phyloP scores from a whole-genome alignment of 1,140 invertebrate species.

The Anoplophora glabripennis region DNA sequence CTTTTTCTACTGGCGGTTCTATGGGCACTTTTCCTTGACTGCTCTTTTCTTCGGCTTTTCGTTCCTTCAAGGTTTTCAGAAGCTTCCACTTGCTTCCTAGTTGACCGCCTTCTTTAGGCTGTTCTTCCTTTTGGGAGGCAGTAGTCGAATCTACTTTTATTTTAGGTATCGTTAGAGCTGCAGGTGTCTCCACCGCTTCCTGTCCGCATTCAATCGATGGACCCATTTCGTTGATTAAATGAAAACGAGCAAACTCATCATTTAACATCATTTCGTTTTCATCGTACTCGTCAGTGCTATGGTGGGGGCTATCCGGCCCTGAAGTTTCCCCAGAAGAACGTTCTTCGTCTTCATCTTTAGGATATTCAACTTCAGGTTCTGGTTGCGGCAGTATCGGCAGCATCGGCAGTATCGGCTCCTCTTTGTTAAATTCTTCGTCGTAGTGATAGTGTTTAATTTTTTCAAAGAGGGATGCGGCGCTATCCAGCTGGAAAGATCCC shows the following conservation, averaged over 20 bases:
- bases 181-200: slow-evolving; percentile 9
- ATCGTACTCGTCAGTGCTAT: slow-evolving; percentile 69
- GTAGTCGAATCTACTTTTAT: slow-evolving; percentile 24
- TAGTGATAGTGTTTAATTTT: slow-evolving; percentile 52
- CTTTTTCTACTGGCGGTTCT: slow-evolving; percentile 63
- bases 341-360: slow-evolving; percentile 46
- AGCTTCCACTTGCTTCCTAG: slow-evolving; percentile 85
- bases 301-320: slow-evolving; percentile 77
- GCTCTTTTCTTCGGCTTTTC: slow-evolving; percentile 81
- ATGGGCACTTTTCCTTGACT: slow-evolving; percentile 59
- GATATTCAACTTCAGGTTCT: slow-evolving; percentile 48
- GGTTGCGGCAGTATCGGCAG: slow-evolving; percentile 25
- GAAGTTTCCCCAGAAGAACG: slow-evolving; percentile 79
- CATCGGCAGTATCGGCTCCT: slow-evolving; percentile 28
- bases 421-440: slow-evolving; percentile 37
- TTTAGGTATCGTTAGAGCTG: slow-evolving; percentile 37
- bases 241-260: slow-evolving; percentile 47
- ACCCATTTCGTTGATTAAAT: slow-evolving; percentile 43
- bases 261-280: slow-evolving; percentile 49
- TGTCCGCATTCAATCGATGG: slow-evolving; percentile 13
- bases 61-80: slow-evolving; percentile 82
- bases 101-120: slow-evolving; percentile 52
- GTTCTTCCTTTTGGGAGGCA: slow-evolving; percentile 54
- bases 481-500: slow-evolving; percentile 33
- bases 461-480: slow-evolving; percentile 46